Base-by-base conservation (phyloP, 2,888 invertebrate genomes). In the Abrostola tripartita region DNA sequence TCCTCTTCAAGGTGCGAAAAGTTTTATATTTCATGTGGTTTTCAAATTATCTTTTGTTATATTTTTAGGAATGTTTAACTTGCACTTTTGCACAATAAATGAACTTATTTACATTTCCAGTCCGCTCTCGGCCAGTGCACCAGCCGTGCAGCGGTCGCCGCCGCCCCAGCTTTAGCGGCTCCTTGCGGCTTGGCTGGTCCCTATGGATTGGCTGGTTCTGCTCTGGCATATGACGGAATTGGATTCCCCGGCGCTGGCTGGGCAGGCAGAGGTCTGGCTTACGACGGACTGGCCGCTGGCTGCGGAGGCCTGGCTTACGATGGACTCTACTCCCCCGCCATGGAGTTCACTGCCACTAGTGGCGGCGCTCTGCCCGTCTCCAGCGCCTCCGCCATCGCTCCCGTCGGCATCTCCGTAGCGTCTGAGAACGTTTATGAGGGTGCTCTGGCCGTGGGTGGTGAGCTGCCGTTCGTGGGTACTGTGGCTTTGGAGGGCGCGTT, bases 351-450 rank as follows among this genome's bases (percentile, higher is more conserved):
- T 9, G 14, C 85, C 6, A 85, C 88, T 9, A 85, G 79, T 49
- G 88, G 89, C 0, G 88, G 86, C 11, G 84, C 84, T 1, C 81
- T 90, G 41, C 72, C 82, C 9, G 81, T 87, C 0, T 66, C 81
- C 62, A 89, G 89, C 58, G 63, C 76, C 67, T 56, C 51, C 10
- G 61, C 53, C 37, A 40, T 65, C 52, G 52, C 85, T 5, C 87
- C 88, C 7, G 76, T 78, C 11, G 90, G 90, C 4, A 78, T 90
- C 5, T 76, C 82, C 0, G 78, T 88, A 40, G 61, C 78, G 2
- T 87, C 88, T 35, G 88, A 88, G 38, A 89, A 89, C 60, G 77
- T 72, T 0, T 83, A 84, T 56, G 87, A 87, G 71, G 90, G 90
- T 35, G 57, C 78, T 37, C 63, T 90, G 5, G 65, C 74, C 2